phyloP scores from a whole-genome alignment of 2,113 vertebrate species.

The Lepidothrix coronata region DNA sequence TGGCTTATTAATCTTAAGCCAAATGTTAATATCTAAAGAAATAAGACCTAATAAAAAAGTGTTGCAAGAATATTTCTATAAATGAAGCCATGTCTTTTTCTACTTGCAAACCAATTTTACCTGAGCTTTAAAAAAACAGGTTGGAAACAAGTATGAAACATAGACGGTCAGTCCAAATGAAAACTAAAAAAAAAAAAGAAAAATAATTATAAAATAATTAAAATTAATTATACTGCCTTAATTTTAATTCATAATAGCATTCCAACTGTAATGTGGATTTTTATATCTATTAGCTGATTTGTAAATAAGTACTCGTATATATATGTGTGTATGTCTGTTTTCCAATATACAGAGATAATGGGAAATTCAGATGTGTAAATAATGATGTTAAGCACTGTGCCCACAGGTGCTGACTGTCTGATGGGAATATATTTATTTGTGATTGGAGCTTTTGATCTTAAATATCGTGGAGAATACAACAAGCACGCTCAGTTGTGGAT shows the following conservation, averaged over 20 bases:
- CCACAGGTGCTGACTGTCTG: constrained; percentile 91
- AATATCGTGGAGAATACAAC: constrained; percentile 95
- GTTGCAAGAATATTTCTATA: neutral
- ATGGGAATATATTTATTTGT: constrained; percentile 97
- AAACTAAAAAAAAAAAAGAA: neutral
- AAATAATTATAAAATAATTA: neutral
- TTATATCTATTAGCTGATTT: neutral
- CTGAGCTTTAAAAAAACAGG: neutral
- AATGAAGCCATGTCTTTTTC: neutral
- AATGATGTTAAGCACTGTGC: constrained; percentile 42
- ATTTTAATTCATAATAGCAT: neutral
- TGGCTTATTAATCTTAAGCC: neutral
- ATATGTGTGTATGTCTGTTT: neutral
- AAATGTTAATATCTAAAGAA: neutral
- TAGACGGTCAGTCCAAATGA: neutral
- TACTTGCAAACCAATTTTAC: neutral
- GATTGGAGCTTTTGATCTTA: constrained; percentile 92
- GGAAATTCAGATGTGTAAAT: constrained; percentile 47
- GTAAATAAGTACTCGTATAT: neutral
- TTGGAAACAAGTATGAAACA: neutral
- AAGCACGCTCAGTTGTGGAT: constrained; percentile 94
- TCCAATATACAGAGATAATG: neutral
- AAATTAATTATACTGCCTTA: neutral
- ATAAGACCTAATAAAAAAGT: neutral
- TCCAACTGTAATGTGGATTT: neutral